Evolutionary conservation across 2,113 vertebrate species (phyloP).

Genomic region (Laterallus jamaicensis): DNA sequence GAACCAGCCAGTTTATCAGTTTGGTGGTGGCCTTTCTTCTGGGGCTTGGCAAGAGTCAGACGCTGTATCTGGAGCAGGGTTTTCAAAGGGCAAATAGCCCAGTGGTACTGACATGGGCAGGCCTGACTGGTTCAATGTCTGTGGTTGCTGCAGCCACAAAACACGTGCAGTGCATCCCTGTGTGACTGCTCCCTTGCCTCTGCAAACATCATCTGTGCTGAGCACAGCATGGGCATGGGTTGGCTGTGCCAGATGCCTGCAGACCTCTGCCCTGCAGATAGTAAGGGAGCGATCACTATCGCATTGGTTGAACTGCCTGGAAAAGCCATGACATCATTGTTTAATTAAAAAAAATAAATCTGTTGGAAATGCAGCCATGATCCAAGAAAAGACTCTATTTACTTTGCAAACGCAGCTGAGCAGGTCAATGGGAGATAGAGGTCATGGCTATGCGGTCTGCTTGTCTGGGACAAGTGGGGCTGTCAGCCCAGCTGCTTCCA

Average conservation of each 20-base stretch:
- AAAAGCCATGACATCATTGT: constrained; percentile 8
- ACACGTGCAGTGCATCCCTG: neutral
- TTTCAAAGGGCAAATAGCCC: neutral
- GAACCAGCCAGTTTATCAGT: neutral
- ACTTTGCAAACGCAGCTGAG: neutral
- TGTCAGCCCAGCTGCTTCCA: neutral
- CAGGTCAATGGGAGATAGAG: neutral
- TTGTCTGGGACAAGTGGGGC: neutral
- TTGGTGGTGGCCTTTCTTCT: neutral
- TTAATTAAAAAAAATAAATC: neutral
- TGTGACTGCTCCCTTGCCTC: neutral
- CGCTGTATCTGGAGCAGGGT: neutral
- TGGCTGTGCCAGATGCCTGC: neutral
- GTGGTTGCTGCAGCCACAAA: neutral
- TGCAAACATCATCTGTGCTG: accelerated
- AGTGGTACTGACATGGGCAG: accelerated
- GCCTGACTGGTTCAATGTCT: neutral
- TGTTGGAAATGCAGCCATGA: neutral
- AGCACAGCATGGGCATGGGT: neutral
- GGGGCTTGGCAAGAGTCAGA: neutral
- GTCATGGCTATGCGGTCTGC: neutral
- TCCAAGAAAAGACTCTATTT: neutral
- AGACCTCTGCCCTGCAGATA: neutral
- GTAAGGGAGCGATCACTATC: neutral
- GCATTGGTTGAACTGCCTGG: neutral